Conservation (phyloP, 2,888 invertebrate genomes). For the Neria commutata region DNA sequence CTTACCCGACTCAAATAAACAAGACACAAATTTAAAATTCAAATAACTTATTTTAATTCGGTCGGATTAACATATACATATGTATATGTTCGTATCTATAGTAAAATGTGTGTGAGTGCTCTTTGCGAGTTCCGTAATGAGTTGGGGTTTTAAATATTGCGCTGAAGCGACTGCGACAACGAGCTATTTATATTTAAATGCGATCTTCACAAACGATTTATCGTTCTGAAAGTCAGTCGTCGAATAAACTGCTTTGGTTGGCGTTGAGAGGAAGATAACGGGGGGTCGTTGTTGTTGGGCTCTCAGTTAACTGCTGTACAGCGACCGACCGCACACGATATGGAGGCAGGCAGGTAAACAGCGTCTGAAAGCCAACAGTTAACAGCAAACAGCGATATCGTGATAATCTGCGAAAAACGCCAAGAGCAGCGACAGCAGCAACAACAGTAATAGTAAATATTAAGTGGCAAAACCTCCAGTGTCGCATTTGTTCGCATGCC, state of each 20-base stretch:
- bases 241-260: neutral
- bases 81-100: too few species aligned
- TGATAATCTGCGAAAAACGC: neutral
- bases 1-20: too few species aligned
- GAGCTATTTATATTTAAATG: neutral
- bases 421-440: neutral
- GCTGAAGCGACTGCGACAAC: neutral
- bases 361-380: too few species aligned
- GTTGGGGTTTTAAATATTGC: too few species aligned
- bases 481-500: neutral
- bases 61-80: too few species aligned
- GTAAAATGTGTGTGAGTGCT: too few species aligned
- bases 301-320: too few species aligned
- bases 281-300: too few species aligned
- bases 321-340: constrained; percentile 1
- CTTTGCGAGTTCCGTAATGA: too few species aligned
- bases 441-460: neutral
- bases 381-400: constrained; percentile 2
- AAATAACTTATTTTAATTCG: too few species aligned
- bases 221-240: neutral
- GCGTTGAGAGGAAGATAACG: constrained; percentile 3
- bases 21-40: too few species aligned
- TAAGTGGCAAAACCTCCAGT: neutral
- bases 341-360: neutral
- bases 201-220: neutral